A percentile compares a stretch with the other conserved stretches of the same genome.
Conservation (phyloP, 2,888 invertebrate genomes). For the Dugesia japonica region DNA sequence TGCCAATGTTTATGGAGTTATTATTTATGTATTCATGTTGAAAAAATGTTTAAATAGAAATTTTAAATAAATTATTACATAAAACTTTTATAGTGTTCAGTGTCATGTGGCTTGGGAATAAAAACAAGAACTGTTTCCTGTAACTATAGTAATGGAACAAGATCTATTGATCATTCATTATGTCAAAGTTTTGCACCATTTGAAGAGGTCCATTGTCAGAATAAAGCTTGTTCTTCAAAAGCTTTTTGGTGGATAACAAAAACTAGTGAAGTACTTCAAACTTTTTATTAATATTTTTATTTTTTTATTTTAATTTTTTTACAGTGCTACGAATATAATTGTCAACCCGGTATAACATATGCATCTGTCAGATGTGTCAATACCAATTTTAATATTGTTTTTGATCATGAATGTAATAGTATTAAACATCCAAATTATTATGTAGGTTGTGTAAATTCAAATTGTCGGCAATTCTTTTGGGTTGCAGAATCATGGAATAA, state of each 20-base stretch:
- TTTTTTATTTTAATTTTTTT: background rate
- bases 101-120: background rate
- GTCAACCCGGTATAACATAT: background rate
- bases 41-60: too few relatives aligned
- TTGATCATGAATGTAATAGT: background rate
- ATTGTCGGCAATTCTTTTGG: background rate
- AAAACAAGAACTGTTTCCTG: background rate
- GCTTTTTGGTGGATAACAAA: background rate
- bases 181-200: background rate
- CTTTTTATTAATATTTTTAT: background rate
- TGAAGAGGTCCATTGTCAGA: background rate
- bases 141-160: background rate
- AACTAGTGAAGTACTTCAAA: background rate
- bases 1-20: too few relatives aligned
- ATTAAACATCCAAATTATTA: background rate
- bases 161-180: background rate
- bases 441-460: background rate
- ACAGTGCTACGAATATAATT: background rate
- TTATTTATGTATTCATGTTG: too few relatives aligned
- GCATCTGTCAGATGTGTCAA: background rate
- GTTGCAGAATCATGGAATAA: slow-evolving; percentile 6
- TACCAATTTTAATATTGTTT: background rate
- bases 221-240: background rate
- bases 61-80: background rate
- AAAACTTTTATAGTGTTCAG: background rate